phyloP scores from a whole-genome alignment of 2,113 vertebrate genomes.

The Seriola rivoliana region DNA sequence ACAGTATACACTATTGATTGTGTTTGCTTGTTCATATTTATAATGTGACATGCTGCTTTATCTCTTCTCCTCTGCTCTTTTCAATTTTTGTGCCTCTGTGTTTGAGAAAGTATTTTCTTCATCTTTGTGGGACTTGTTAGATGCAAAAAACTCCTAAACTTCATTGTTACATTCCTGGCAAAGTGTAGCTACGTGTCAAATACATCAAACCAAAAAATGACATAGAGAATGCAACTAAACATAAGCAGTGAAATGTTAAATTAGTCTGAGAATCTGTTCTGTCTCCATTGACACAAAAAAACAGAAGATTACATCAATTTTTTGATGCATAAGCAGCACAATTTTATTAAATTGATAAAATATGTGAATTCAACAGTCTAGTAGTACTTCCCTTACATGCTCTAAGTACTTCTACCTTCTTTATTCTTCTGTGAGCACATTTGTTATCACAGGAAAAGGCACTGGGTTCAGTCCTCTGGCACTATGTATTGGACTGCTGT shows the following conservation, averaged over 20 bases:
- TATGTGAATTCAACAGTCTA: background rate
- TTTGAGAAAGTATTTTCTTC: too few relatives aligned
- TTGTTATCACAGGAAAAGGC: slow-evolving; percentile 16
- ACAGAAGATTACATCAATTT: background rate
- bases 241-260: background rate
- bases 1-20: background rate
- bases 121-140: background rate
- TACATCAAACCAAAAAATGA: background rate
- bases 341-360: background rate
- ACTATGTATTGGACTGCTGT: slow-evolving; percentile 7
- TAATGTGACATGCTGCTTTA: too few relatives aligned
- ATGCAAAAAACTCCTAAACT: background rate
- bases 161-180: background rate
- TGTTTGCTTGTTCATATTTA: background rate
- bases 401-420: background rate
- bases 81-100: too few relatives aligned
- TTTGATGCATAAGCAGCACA: background rate
- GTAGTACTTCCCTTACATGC: background rate
- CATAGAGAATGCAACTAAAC: background rate
- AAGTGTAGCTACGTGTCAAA: background rate
- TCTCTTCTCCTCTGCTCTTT: background rate
- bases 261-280: background rate
- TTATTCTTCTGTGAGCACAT: background rate
- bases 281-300: background rate
- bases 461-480: background rate